These are phyloP conservation scores for Crotalus viridis DNA, from an alignment of 2,113 vertebrate genomes.

Conservation along the genomic window DNA sequence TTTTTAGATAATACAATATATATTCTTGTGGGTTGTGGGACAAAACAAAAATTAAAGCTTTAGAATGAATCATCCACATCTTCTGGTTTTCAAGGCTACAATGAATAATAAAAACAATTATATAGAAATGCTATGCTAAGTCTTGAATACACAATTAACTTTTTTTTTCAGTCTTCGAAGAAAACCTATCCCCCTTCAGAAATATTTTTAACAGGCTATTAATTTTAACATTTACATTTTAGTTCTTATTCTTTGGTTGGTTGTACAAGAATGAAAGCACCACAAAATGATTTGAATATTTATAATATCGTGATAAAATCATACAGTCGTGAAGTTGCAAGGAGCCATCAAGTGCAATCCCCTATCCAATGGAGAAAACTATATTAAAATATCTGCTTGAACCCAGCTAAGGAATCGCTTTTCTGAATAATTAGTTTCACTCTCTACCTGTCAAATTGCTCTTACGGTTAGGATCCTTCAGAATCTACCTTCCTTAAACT, in stretches of 20 bases:
- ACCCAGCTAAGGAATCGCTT: background rate
- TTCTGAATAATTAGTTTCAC: background rate
- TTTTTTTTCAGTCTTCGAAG: background rate
- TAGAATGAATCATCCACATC: constrained; percentile 2
- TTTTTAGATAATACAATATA: constrained; percentile 43
- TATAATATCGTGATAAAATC: background rate
- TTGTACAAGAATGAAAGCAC: background rate
- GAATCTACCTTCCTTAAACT: background rate
- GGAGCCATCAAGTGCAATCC: background rate
- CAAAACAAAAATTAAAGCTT: constrained; percentile 8
- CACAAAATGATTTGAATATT: background rate
- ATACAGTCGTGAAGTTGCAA: background rate
- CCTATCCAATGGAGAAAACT: background rate
- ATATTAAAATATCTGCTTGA: background rate
- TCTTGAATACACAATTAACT: background rate
- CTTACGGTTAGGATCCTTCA: background rate
- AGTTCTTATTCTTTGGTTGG: constrained; percentile 22
- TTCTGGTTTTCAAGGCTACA: constrained; percentile 18
- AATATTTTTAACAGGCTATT: background rate
- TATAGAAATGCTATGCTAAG: background rate
- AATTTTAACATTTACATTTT: background rate
- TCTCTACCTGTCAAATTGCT: background rate
- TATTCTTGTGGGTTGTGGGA: background rate
- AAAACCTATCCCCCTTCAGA: constrained; percentile 4
- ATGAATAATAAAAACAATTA: constrained; percentile 15